Conservation (phyloP, 2,113 vertebrate species). For the Zapornia atra region DNA sequence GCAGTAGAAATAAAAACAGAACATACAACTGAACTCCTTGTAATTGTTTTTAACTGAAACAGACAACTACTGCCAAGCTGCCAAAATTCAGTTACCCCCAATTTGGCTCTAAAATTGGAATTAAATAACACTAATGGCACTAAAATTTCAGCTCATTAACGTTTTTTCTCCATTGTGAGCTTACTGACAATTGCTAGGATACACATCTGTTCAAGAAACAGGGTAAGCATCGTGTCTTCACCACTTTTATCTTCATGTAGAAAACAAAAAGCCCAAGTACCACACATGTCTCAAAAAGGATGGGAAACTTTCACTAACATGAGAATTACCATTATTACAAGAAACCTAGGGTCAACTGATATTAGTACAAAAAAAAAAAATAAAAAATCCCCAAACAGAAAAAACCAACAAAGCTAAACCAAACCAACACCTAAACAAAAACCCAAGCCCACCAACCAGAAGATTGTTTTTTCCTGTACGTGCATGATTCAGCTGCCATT, state of each 20-base stretch:
- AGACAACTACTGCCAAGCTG: neutral
- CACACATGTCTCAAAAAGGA: neutral
- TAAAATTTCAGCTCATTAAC: neutral
- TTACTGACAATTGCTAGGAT: neutral
- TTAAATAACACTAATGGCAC: neutral
- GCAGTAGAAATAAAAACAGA: neutral
- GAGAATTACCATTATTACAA: neutral
- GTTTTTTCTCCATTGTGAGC: neutral
- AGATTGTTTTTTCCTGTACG: fast-evolving
- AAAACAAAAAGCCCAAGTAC: neutral
- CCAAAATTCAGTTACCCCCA: neutral
- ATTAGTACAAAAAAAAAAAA: neutral
- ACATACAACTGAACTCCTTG: neutral
- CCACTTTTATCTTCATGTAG: neutral
- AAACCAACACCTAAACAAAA: neutral
- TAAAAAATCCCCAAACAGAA: neutral
- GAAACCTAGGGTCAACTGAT: neutral
- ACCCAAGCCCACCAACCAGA: neutral
- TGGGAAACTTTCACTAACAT: neutral
- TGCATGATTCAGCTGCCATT: neutral
- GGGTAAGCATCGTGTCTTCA: neutral
- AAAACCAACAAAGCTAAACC: neutral
- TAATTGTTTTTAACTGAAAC: neutral
- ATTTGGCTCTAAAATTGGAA: neutral
- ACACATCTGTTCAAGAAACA: neutral